Evolutionary conservation across 1,140 invertebrate species (phyloP).

Genomic region (Drosophila kepulauana): DNA sequence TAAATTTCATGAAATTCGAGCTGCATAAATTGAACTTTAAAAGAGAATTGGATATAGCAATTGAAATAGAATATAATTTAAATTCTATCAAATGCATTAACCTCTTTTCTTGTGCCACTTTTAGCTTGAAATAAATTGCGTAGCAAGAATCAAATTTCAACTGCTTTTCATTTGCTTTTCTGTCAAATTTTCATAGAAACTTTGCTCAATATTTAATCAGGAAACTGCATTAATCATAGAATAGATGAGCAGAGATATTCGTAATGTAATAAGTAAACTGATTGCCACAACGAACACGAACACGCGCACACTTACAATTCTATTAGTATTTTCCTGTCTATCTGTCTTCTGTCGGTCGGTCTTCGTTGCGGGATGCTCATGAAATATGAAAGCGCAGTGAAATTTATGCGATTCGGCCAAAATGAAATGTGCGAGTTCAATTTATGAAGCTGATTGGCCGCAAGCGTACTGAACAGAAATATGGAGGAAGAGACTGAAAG

Average conservation of each 20-base stretch:
- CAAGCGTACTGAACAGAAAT: conserved; percentile 7
- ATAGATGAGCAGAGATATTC: conserved; percentile 9
- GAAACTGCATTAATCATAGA: conserved; percentile 10
- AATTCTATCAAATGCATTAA: too few relatives aligned
- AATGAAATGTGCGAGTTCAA: conserved; percentile 66
- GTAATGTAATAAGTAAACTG: conserved; percentile 21
- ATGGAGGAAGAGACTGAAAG: too few relatives aligned
- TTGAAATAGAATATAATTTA: too few relatives aligned
- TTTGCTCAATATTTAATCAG: conserved; percentile 1
- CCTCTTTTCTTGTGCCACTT: too few relatives aligned
- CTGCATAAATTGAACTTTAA: too few relatives aligned
- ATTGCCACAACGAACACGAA: not conserved
- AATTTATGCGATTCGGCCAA: conserved; percentile 53
- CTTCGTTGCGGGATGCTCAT: conserved; percentile 39
- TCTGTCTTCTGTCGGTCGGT: conserved; percentile 24
- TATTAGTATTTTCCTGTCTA: conserved; percentile 35
- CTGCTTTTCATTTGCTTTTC: not conserved
- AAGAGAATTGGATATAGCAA: too few relatives aligned
- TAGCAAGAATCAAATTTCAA: not conserved
- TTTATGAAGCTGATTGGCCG: conserved; percentile 66
- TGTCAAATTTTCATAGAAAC: not conserved
- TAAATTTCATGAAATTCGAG: too few relatives aligned
- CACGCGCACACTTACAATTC: conserved; percentile 13
- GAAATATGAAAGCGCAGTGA: conserved; percentile 61
- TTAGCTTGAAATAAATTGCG: not conserved